Evolutionary conservation across 1,140 invertebrate genomes (phyloP).

Genomic region (Sesamia nonagrioides): DNA sequence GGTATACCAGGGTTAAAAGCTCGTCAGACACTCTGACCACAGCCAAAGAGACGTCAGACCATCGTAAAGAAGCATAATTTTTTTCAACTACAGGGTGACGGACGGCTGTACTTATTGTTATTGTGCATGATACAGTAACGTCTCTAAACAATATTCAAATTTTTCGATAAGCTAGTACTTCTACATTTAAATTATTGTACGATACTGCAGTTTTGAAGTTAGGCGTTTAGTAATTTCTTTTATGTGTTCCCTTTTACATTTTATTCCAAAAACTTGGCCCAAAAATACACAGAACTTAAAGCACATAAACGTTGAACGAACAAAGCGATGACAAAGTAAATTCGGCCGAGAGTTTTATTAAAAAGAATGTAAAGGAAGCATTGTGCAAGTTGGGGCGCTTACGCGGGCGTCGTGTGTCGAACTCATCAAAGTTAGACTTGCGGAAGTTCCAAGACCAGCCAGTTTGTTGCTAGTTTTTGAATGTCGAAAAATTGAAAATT

Average conservation of each 20-base stretch:
- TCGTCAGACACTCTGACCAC: too few relatives aligned
- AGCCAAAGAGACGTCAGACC: too few relatives aligned
- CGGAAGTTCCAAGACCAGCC: constrained; percentile 40
- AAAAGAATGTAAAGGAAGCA: constrained; percentile 58
- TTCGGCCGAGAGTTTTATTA: constrained; percentile 59
- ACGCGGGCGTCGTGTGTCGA: constrained; percentile 63
- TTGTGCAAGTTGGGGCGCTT: constrained; percentile 66
- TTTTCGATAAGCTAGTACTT: too few relatives aligned
- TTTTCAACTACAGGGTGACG: too few relatives aligned
- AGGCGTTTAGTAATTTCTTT: too few relatives aligned
- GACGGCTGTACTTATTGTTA: too few relatives aligned
- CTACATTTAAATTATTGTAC: too few relatives aligned
- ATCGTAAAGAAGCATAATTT: too few relatives aligned
- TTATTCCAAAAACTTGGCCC: neutral
- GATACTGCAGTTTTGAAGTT: too few relatives aligned
- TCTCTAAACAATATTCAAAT: too few relatives aligned
- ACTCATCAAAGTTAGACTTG: constrained; percentile 69
- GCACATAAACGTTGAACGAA: constrained; percentile 34
- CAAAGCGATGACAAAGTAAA: constrained; percentile 58
- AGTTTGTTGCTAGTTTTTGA: constrained; percentile 49
- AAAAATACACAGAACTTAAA: constrained; percentile 6
- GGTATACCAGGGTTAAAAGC: too few relatives aligned
- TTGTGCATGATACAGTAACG: too few relatives aligned
- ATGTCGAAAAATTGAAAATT: constrained; percentile 48
- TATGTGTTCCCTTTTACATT: neutral